Conservation (phyloP, 2,113 vertebrate species). For the Cyprinus carpio region DNA sequence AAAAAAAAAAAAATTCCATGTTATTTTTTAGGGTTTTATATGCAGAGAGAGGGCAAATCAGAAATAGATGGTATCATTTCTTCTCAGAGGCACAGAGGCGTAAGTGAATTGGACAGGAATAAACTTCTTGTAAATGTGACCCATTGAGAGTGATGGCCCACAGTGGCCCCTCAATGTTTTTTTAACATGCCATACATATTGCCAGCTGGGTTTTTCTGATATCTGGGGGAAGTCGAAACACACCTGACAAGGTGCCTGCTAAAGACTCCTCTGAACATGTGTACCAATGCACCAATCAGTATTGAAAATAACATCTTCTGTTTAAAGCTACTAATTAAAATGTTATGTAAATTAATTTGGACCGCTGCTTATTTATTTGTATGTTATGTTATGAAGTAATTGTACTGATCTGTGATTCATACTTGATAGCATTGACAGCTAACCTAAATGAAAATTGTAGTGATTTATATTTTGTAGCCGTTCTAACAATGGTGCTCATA, state of each 20-base stretch:
- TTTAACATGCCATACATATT: conserved; percentile 66
- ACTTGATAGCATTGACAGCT: neutral
- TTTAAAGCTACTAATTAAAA: neutral
- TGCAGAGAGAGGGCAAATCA: conserved; percentile 1
- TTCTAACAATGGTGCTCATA: conserved; percentile 24
- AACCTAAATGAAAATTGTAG: neutral
- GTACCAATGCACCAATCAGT: neutral
- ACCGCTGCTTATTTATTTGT: neutral
- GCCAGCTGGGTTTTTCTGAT: conserved; percentile 72
- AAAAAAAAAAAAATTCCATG: neutral
- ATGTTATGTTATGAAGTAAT: neutral
- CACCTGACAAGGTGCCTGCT: conserved; percentile 65
- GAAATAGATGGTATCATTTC: conserved; percentile 44
- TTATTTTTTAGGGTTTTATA: neutral
- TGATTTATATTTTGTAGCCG: neutral
- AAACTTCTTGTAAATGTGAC: conserved; percentile 61
- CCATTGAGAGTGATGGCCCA: conserved; percentile 63
- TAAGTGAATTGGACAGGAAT: conserved; percentile 67
- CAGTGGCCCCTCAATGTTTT: conserved; percentile 72
- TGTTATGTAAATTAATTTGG: neutral
- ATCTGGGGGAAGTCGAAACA: conserved; percentile 57
- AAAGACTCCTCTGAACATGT: conserved; percentile 8
- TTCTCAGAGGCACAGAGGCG: conserved; percentile 40
- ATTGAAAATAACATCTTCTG: neutral
- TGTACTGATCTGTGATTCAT: neutral